Base-by-base conservation (phyloP, 1,140 invertebrate genomes). In the Rhizoglyphus robini region DNA sequence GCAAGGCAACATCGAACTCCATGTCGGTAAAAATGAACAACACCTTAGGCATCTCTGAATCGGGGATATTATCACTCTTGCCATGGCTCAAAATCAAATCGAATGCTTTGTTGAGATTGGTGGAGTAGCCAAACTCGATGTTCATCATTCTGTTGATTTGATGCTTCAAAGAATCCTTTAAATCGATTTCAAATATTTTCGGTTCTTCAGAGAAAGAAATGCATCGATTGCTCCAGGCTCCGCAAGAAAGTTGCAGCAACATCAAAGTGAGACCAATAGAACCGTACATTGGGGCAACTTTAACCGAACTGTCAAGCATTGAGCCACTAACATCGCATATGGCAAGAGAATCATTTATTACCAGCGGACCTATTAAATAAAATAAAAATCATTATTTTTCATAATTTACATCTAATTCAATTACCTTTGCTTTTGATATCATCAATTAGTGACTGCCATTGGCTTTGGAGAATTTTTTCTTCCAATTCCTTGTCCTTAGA, bases 311-410 rank as follows among this genome's bases (percentile, higher is more conserved):
- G 2, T 32, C 8, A 32, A 18, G n/a, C 63, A 64, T 64, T 4
- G 63, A 64, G n/a, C 63, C 63, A 25, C 63, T 64, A 3, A 64
- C 63, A 57, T 64, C 63, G 41, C 63, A 64, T 18, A 64, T 25
- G 20, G 63, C 63, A 15, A 64, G 25, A 1, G 46, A 18, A 57
- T 64, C 25, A 1, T 15, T 48, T 1, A 51, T 3, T 2, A 64
- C 15, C 8, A 47, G 18, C 23, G 13, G 2, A 3, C 63, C 63
- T 8, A 13, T 20, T 51, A 25, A 2, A 4, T 15, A 20, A 36
- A 34, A 23, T 58, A 23, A 63, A 41, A 8, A 46, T 25, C 23
- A 27, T 63, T 58, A 11, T 25, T 8, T 58, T 29, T 30, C 4
- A 63, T 25, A 13, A 38, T 25, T 11, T 36, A 25, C 11, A 63